These are phyloP conservation scores for Clupea harengus DNA, from an alignment of 2,113 vertebrate genomes.

Conservation along the genomic window DNA sequence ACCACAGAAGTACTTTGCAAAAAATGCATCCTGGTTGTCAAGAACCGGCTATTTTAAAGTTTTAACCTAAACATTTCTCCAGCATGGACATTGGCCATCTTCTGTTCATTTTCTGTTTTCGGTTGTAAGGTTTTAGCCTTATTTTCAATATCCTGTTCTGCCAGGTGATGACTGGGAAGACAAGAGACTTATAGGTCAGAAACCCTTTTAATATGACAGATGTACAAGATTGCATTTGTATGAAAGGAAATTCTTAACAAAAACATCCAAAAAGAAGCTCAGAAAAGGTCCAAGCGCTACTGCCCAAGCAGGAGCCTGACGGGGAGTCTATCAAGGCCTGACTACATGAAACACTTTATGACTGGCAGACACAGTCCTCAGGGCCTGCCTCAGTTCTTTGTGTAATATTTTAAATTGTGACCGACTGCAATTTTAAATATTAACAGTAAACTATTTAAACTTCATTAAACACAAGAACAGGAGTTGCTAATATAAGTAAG, in stretches of 20 bases:
- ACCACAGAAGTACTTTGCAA: no score
- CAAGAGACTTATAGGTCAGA: constrained; percentile 40
- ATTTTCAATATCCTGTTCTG: neutral
- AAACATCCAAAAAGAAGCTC: constrained; percentile 75
- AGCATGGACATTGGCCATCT: no score
- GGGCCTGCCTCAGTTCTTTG: neutral
- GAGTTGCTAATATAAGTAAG: neutral
- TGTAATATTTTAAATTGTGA: no score
- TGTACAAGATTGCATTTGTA: constrained; percentile 93
- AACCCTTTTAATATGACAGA: constrained; percentile 93
- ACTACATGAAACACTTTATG: constrained; percentile 73
- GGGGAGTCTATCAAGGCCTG: constrained; percentile 60
- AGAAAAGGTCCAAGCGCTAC: constrained; percentile 73
- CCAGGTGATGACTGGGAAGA: neutral
- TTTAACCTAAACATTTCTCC: no score
- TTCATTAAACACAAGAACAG: neutral
- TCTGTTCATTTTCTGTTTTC: no score
- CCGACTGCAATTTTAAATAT: neutral
- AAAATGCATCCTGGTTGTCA: no score
- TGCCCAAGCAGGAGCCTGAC: constrained; percentile 72
- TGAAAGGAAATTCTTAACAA: constrained; percentile 89
- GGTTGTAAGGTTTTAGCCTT: neutral
- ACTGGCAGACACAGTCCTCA: constrained; percentile 76
- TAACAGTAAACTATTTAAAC: neutral
- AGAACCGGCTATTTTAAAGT: no score